A percentile compares a stretch with the other conserved stretches of the same genome.
Evolutionary conservation across 2,113 vertebrate species (phyloP).

Genomic region (Pterocles burchelli): DNA sequence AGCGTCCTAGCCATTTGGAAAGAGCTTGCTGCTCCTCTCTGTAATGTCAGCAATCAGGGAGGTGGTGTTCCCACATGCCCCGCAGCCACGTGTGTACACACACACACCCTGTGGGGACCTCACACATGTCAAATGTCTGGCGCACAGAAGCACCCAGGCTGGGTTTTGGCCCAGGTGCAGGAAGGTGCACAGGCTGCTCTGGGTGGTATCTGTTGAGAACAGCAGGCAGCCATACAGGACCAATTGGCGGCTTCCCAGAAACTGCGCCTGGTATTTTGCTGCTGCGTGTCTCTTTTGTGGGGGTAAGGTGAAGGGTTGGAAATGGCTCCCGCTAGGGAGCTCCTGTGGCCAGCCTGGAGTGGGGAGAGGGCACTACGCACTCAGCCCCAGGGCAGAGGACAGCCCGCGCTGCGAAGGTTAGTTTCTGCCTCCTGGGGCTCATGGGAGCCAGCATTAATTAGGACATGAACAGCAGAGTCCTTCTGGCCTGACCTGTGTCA

Average conservation of each 20-base stretch:
- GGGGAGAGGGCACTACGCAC: background rate
- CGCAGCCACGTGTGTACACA: background rate
- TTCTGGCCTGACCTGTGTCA: background rate
- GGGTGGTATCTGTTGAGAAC: background rate
- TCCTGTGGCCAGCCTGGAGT: background rate
- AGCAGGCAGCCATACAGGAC: background rate
- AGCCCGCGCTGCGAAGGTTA: fast-evolving
- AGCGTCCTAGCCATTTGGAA: background rate
- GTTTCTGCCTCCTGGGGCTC: background rate
- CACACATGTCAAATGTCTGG: background rate
- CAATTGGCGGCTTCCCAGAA: background rate
- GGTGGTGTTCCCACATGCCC: background rate
- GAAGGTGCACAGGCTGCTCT: background rate
- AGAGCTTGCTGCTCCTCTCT: background rate
- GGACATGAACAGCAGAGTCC: background rate
- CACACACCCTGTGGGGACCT: background rate
- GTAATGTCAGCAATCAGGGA: background rate
- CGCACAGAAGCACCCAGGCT: background rate
- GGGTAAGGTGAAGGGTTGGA: background rate
- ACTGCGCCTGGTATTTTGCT: background rate
- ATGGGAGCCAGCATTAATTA: background rate
- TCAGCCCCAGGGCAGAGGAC: background rate
- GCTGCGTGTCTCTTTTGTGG: background rate
- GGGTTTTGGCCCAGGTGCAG: background rate
- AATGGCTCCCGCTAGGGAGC: background rate